phyloP scores from a whole-genome alignment of 2,113 vertebrate species.

The Cyprinodon variegatus region DNA sequence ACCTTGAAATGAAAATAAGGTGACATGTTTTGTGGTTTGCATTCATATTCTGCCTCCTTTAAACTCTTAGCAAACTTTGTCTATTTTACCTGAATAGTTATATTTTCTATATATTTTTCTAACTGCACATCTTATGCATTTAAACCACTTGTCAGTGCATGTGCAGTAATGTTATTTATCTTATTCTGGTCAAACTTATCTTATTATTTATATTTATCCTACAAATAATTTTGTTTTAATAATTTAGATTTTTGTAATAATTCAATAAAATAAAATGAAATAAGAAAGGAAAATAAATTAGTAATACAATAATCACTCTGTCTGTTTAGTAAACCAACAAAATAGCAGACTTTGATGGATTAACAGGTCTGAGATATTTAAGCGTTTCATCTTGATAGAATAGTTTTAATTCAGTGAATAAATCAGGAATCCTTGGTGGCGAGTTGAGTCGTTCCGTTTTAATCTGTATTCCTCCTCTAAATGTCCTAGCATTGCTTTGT shows the following conservation, averaged over 20 bases:
- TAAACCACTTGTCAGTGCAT: too few relatives aligned
- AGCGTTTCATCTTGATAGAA: neutral
- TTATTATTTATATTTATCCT: too few relatives aligned
- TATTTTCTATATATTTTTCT: too few relatives aligned
- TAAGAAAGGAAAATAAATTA: neutral
- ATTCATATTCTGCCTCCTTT: neutral
- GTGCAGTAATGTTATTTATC: too few relatives aligned
- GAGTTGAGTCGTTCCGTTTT: slow-evolving; percentile 18
- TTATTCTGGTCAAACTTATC: too few relatives aligned
- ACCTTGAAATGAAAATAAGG: neutral
- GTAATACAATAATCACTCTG: neutral
- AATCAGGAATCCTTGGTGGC: slow-evolving; percentile 6
- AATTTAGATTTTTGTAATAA: too few relatives aligned
- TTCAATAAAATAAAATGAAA: neutral
- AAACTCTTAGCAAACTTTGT: neutral
- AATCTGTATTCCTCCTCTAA: slow-evolving; percentile 56
- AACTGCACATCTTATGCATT: too few relatives aligned
- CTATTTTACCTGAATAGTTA: neutral
- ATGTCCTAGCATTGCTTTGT: slow-evolving; percentile 43
- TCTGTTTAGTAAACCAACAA: neutral
- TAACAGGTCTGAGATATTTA: slow-evolving; percentile 4
- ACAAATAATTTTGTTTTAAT: too few relatives aligned
- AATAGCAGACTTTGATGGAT: slow-evolving; percentile 6
- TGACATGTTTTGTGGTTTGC: neutral
- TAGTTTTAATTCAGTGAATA: neutral